Evolutionary conservation across 2,797 vertebrate genomes (phyloP), one percentile per base, ranked within the genome.

Genomic region (Pipistrellus nathusii): DNA sequence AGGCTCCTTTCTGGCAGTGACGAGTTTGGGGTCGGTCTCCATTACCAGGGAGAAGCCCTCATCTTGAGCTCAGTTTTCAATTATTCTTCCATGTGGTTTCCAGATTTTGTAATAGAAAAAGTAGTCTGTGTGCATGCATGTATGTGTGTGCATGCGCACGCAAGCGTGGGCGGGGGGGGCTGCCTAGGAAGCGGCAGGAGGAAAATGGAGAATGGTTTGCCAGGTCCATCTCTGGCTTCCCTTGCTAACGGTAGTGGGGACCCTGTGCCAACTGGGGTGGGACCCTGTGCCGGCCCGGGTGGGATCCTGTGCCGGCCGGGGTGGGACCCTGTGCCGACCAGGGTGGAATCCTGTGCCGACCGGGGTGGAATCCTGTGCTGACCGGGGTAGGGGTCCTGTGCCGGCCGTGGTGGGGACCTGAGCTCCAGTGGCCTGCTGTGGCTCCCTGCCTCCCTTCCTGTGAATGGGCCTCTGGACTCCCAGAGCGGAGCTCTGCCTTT

Each of bases 11-110:
- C 46, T n/a, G 15, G 6, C 44, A 10, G 35, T 20, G 38, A 57
- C 18, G 5, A 8, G 35, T 72, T 57, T n/a, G 21, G 84, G 73
- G 21, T 38, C 0, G 0, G 71, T 85, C 38, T 85, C 27, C 53
- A 8, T 41, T 53, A 20, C 7, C 25, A 14, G 38, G 90, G 51
- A 27, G 55, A 3, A 14, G 55, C 81, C 44, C 25, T 68, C n/a
- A 13, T 76, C 66, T 30, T 12, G 44, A 81, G n/a, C 73, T 41
- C n/a, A 5, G n/a, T 77, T 91, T 35, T 35, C 41, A 66, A 6
- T 85, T 75, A 38, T 38, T 57, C 72, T 84, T 59, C 77, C 85
- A 80, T 91, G 48, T 25, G 14, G 6, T 71, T 78, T 86, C 41
- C 59, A 88, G 73, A 71, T 68, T 93, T 62, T 53, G 8, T 68